Percentiles rank a stretch among this genome's conserved stretches.
Conservation (phyloP, 2,113 vertebrate genomes). For the Pristiophorus japonicus region DNA sequence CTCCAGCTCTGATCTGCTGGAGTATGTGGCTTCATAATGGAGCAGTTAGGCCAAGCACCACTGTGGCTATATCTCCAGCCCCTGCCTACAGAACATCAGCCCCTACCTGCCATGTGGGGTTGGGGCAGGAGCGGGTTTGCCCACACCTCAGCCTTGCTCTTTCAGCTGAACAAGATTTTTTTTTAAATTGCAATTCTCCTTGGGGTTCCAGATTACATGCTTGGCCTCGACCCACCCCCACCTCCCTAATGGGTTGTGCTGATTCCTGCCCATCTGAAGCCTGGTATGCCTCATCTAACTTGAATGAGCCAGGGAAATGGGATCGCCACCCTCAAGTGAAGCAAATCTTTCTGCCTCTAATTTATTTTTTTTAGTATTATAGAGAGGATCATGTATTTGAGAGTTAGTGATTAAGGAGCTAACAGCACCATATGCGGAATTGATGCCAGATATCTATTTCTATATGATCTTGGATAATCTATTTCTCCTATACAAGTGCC, state of each 20-base stretch:
- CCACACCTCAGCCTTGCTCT: background rate
- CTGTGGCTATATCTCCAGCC: background rate
- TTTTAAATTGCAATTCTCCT: background rate
- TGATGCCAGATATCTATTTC: conserved; percentile 11
- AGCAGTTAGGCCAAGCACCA: background rate
- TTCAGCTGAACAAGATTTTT: background rate
- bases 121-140: too few relatives aligned
- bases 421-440: background rate
- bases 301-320: background rate
- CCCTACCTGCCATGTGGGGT: background rate
- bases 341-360: background rate
- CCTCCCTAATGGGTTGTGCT: background rate
- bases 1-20: background rate
- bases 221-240: background rate
- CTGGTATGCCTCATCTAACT: background rate
- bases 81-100: background rate
- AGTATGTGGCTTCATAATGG: background rate
- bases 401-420: background rate
- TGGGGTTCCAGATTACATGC: background rate
- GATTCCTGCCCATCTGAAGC: background rate
- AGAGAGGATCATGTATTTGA: background rate
- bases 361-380: background rate
- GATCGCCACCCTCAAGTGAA: background rate
- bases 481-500: background rate
- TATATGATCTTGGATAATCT: background rate